Base-by-base conservation (phyloP, 2,888 invertebrate species). In the Lysandra bellargus region DNA sequence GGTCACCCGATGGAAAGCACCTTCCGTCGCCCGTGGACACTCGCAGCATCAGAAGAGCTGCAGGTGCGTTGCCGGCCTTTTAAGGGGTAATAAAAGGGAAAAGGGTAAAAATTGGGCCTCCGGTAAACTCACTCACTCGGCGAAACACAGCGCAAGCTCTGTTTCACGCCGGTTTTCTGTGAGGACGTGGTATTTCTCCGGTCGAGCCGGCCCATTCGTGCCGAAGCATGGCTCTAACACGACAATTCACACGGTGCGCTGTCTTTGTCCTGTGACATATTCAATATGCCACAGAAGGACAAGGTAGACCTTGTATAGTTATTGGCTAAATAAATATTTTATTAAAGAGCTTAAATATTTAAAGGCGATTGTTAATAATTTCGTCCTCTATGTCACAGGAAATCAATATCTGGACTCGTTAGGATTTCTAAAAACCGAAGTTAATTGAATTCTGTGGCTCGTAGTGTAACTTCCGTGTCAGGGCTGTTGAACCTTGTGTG, bases 381-480 rank as follows among this genome's bases (percentile, higher is more conserved):
- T 69, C 33, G 14, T 69, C 14, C 30, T 64, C 30, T 61, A 3
- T 74, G 75, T 75, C 44, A 75, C 49, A n/a, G 75, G 12, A 49
- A 75, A 49, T 49, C 49, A 75, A 75, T 75, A 49, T 75, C 30
- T 9, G 75, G 44, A 30, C 30, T 75, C 49, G 74, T 75, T 75
- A 23, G 44, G 75, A 44, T 75, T 75, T 23, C 44, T 44, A 75
- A 49, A 44, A 44, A 49, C 75, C 44, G 23, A 49, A 75, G 49
- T 75, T 75, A 75, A 75, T 75, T 75, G 49, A 75, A 75, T 75
- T 74, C 17, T 30, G 49, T 30, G 44, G 49, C 23, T 75, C 23
- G 44, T 75, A 44, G 40, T 75, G 49, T 44, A 75, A 49, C 75
- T 49, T 44, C 40, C 49, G 69, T 33, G 33, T 69, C 69, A 37